phyloP scores from a whole-genome alignment of 2,113 vertebrate genomes.

The Poecile atricapillus region DNA sequence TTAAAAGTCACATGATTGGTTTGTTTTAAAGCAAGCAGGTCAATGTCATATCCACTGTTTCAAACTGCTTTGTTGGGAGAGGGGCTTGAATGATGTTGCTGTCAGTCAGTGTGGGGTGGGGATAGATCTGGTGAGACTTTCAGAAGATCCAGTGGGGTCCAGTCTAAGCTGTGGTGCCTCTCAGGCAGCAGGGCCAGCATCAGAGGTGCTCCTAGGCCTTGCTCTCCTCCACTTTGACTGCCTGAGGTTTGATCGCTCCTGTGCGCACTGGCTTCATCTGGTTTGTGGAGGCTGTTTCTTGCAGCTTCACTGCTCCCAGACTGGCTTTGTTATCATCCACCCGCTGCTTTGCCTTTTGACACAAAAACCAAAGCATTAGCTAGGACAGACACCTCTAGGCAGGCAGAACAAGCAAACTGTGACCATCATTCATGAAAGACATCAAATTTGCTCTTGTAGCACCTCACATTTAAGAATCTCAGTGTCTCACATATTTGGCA shows the following conservation, averaged over 20 bases:
- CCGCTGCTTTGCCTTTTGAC: constrained; percentile 83
- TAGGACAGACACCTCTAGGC: neutral
- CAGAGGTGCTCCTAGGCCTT: constrained; percentile 77
- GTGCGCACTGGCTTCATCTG: constrained; percentile 87
- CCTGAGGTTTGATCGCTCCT: constrained; percentile 91
- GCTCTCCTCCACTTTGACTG: constrained; percentile 89
- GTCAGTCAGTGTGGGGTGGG: constrained; percentile 27
- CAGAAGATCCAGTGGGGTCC: constrained; percentile 19
- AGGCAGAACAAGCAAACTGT: neutral
- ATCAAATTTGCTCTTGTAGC: neutral
- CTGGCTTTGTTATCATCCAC: constrained; percentile 83
- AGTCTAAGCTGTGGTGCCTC: constrained; percentile 23
- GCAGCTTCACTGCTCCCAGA: constrained; percentile 84
- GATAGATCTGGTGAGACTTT: neutral
- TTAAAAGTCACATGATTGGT: constrained; percentile 56
- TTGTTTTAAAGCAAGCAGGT: constrained; percentile 72
- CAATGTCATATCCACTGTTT: constrained; percentile 65
- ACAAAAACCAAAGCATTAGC: constrained; percentile 41
- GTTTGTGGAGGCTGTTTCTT: constrained; percentile 76
- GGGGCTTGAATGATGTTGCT: constrained; percentile 6
- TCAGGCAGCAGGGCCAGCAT: constrained; percentile 6
- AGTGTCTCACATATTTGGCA: neutral
- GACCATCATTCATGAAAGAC: neutral
- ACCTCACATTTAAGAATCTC: neutral
- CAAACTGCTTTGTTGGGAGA: constrained; percentile 55